These are phyloP conservation scores for Cynodonichthys magdalenae DNA, from an alignment of 2,797 vertebrate genomes.

Conservation along the genomic window DNA sequence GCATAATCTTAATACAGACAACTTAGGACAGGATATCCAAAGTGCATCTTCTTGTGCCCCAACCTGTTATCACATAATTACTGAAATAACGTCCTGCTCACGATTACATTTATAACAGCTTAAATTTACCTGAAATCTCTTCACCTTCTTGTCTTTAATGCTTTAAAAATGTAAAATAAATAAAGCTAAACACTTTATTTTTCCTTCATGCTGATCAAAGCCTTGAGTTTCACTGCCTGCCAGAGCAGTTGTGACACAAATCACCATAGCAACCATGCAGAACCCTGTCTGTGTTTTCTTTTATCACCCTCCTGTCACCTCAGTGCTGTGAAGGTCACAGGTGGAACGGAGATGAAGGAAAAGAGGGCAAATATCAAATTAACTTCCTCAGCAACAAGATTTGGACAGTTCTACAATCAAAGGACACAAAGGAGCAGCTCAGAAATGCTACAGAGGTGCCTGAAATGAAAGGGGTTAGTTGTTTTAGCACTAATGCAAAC, in stretches of 20 bases:
- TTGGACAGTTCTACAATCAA: conserved; percentile 29
- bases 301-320: conserved; percentile 26
- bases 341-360: conserved; percentile 25
- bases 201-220: conserved; percentile 43
- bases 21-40: conserved; percentile 8
- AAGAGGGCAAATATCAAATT: conserved; percentile 42
- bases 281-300: conserved; percentile 30
- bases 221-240: conserved; percentile 32
- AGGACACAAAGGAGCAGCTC: conserved; percentile 13
- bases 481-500: background rate
- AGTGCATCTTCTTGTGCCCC: conserved; percentile 10
- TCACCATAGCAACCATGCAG: conserved; percentile 48
- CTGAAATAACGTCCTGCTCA: background rate
- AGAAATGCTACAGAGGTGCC: conserved; percentile 1
- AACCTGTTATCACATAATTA: conserved; percentile 22
- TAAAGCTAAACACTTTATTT: conserved; percentile 7
- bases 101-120: conserved; percentile 9
- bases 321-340: conserved; percentile 59
- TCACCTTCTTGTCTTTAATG: background rate
- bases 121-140: background rate
- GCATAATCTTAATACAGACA: conserved; percentile 3
- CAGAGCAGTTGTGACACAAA: conserved; percentile 43
- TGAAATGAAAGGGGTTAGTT: background rate
- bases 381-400: conserved; percentile 30
- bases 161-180: background rate